phyloP scores from a whole-genome alignment of 2,888 invertebrate species.

The Eupithecia vulgata region DNA sequence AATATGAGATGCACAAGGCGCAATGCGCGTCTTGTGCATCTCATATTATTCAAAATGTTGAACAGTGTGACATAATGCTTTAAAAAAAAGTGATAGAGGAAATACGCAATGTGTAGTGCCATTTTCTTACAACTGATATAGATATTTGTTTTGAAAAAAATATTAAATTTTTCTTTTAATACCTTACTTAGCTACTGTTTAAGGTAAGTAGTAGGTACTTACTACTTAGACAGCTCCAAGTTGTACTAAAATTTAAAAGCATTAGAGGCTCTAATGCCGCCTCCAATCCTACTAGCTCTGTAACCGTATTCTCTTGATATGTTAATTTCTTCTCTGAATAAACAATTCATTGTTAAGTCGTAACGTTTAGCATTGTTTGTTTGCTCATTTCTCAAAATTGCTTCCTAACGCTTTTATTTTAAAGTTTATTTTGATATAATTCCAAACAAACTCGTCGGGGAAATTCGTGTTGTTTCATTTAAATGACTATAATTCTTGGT shows the following conservation, averaged over 20 bases:
- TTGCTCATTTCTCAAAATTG: conserved; percentile 43
- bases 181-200: too few species aligned
- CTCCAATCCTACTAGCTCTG: conserved; percentile 28
- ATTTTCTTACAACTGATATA: too few species aligned
- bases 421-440: conserved; percentile 49
- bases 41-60: too few species aligned
- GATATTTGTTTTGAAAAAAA: too few species aligned
- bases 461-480: conserved; percentile 46
- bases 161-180: too few species aligned
- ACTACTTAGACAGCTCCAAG: too few species aligned
- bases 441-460: conserved; percentile 41
- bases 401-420: conserved; percentile 45
- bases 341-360: conserved; percentile 80
- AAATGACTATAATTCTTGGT: neutral
- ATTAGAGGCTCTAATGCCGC: conserved; percentile 17
- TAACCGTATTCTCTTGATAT: conserved; percentile 70
- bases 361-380: conserved; percentile 72
- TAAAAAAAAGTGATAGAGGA: too few species aligned
- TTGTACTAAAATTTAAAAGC: neutral
- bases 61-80: neutral
- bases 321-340: conserved; percentile 80
- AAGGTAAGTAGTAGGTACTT: too few species aligned
- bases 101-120: too few species aligned
- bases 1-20: neutral
- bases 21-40: too few species aligned